Conservation (phyloP, 2,797 vertebrate genomes). For the Mastacembelus armatus region DNA sequence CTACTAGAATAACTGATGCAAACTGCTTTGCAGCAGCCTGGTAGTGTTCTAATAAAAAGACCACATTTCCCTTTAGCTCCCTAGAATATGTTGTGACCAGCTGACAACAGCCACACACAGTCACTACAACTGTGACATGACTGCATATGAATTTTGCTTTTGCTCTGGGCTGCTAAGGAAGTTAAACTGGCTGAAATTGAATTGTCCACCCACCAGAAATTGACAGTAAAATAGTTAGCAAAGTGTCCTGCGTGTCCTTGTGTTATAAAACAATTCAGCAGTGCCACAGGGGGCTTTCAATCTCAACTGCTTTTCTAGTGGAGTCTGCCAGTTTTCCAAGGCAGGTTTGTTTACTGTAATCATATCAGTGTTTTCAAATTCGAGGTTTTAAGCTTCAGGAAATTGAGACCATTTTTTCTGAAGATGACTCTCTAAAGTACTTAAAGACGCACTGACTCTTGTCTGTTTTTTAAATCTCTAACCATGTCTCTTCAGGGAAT, state of each 20-base stretch:
- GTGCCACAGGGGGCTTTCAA: not conserved
- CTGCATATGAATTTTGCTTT: conserved; percentile 1
- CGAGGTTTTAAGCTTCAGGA: not conserved
- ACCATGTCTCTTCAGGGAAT: conserved; percentile 76
- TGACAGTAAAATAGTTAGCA: conserved; percentile 29
- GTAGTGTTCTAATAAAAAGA: not conserved
- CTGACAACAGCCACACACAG: not conserved
- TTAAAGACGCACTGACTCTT: not conserved
- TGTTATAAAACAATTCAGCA: conserved; percentile 11
- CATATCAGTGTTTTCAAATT: conserved; percentile 12
- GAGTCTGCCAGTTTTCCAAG: conserved; percentile 13
- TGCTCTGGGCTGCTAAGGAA: conserved; percentile 26
- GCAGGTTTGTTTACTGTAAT: conserved; percentile 32
- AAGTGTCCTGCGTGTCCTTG: conserved; percentile 20
- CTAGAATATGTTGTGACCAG: not conserved
- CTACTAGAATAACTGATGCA: not conserved
- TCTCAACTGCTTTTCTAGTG: not conserved
- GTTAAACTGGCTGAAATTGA: conserved; percentile 38
- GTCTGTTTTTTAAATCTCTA: not conserved
- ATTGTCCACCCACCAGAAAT: conserved; percentile 53
- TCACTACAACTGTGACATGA: not conserved
- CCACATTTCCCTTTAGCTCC: not conserved
- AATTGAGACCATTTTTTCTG: not conserved
- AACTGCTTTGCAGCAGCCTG: not conserved
- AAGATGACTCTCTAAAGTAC: not conserved